These are phyloP conservation scores for Theristicus caerulescens DNA, from an alignment of 2,113 vertebrate genomes.

Conservation along the genomic window DNA sequence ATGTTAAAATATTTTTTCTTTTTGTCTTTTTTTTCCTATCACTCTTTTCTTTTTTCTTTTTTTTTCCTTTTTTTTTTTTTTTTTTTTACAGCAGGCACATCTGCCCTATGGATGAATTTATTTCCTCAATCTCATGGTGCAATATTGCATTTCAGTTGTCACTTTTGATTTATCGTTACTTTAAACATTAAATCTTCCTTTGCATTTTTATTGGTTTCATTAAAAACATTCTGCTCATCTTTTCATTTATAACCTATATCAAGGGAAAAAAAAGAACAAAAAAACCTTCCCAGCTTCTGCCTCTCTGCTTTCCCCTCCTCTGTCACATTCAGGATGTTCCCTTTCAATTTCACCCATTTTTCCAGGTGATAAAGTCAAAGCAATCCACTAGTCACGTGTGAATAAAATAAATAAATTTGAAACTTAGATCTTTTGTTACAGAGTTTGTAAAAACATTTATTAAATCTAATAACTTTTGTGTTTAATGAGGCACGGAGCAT, in stretches of 20 bases:
- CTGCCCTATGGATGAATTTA: constrained; percentile 77
- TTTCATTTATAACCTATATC: constrained; percentile 71
- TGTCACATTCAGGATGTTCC: neutral
- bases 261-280: constrained; percentile 4
- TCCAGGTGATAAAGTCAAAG: neutral
- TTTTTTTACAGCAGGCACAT: constrained; percentile 57
- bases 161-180: constrained; percentile 82
- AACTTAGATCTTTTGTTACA: constrained; percentile 38
- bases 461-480: constrained; percentile 70
- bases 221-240: constrained; percentile 77
- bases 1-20: neutral
- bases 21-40: neutral
- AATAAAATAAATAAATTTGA: constrained; percentile 38
- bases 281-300: neutral
- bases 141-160: constrained; percentile 81
- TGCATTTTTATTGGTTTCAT: constrained; percentile 84
- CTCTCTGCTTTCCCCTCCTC: neutral
- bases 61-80: neutral
- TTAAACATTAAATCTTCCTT: constrained; percentile 82
- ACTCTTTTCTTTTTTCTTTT: fast-evolving
- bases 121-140: constrained; percentile 79
- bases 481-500: constrained; percentile 74
- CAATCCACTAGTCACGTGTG: neutral
- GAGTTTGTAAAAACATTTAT: constrained; percentile 69
- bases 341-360: neutral